phyloP scores from a whole-genome alignment of 2,888 invertebrate genomes.

The Himalopsyche japonica region DNA sequence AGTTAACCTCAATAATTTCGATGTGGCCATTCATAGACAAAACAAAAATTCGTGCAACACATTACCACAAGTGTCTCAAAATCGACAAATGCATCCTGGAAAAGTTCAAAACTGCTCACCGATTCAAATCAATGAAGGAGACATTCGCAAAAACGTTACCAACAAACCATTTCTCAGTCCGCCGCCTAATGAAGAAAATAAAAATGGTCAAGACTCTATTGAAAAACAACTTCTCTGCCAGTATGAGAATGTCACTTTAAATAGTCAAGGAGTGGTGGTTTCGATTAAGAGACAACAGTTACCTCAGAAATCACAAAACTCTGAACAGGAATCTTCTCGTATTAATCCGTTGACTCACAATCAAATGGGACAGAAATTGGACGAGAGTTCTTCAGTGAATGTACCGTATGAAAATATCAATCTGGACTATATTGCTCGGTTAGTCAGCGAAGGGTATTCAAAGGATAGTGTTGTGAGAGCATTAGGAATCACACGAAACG shows the following conservation, averaged over 20 bases:
- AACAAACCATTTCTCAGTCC: not conserved
- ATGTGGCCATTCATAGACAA: not conserved
- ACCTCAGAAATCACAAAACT: not conserved
- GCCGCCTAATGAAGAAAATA: not conserved
- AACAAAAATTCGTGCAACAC: not conserved
- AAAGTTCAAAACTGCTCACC: not conserved
- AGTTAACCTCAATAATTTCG: not conserved
- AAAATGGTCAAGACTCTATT: not conserved
- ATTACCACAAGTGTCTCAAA: not conserved
- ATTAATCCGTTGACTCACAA: conserved; percentile 59
- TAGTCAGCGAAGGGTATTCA: conserved; percentile 89
- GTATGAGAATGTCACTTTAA: conserved; percentile 55
- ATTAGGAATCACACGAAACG: conserved; percentile 88
- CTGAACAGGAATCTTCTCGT: not conserved
- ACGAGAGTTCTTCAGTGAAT: conserved; percentile 48
- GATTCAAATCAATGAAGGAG: not conserved
- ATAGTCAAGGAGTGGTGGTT: conserved; percentile 42
- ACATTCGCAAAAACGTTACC: not conserved
- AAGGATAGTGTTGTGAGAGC: conserved; percentile 90
- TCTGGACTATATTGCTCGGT: conserved; percentile 85
- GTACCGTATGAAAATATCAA: conserved; percentile 86
- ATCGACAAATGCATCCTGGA: not conserved
- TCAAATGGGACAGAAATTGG: conserved; percentile 56
- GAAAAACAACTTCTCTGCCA: conserved; percentile 41
- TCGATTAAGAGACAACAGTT: conserved; percentile 30